phyloP scores from a whole-genome alignment of 2,113 vertebrate species.

The Aleadryas rufinucha region DNA sequence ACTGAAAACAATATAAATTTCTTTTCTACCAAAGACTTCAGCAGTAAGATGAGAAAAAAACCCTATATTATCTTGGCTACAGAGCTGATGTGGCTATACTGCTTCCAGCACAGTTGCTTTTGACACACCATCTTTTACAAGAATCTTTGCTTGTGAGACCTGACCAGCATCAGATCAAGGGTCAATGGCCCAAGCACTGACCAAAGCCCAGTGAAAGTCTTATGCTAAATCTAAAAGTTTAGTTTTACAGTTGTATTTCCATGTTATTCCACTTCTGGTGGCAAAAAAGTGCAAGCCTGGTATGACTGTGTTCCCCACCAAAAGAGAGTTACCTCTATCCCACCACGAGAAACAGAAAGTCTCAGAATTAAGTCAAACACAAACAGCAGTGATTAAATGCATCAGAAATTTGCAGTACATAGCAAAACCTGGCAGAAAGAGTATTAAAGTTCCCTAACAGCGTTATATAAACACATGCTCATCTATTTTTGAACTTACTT shows the following conservation, averaged over 20 bases:
- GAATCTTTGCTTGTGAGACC: neutral
- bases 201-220: neutral
- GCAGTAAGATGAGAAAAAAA: neutral
- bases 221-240: neutral
- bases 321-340: neutral
- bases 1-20: neutral
- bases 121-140: neutral
- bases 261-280: neutral
- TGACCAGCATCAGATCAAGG: neutral
- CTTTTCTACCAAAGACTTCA: neutral
- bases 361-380: neutral
- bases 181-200: neutral
- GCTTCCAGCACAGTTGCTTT: accelerated
- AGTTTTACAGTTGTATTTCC: neutral
- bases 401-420: neutral
- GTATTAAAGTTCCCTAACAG: neutral
- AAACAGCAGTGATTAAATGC: neutral
- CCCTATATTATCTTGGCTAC: neutral
- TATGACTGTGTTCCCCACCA: neutral
- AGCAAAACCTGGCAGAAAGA: neutral
- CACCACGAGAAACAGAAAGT: neutral
- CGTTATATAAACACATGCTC: neutral
- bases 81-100: neutral
- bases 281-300: neutral
- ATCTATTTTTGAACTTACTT: neutral